A percentile compares a stretch with the other conserved stretches of the same genome.
Conservation (phyloP, 2,113 vertebrate species). For the Rhodinocichla rosea region DNA sequence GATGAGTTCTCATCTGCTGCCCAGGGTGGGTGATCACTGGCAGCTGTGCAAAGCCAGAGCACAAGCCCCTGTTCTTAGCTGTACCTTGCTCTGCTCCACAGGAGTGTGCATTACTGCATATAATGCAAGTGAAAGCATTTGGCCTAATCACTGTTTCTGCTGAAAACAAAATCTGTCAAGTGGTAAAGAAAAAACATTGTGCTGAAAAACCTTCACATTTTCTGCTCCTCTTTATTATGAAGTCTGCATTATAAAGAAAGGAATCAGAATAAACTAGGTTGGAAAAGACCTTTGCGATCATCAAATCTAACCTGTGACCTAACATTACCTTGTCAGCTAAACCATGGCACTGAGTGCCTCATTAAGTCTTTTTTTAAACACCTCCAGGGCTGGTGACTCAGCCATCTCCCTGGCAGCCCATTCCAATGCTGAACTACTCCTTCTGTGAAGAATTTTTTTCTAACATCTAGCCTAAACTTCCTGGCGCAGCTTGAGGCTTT, state of each 20-base stretch:
- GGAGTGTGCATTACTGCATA: background rate
- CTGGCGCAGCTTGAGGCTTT: background rate
- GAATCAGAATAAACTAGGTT: background rate
- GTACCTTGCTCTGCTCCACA: background rate
- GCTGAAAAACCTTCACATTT: background rate
- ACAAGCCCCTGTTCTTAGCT: background rate
- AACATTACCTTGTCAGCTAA: background rate
- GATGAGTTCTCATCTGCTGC: background rate
- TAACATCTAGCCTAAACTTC: background rate
- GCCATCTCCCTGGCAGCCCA: background rate
- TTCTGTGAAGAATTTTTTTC: background rate
- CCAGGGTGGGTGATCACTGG: background rate
- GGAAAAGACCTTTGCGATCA: background rate
- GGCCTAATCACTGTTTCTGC: background rate
- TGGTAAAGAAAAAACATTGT: background rate
- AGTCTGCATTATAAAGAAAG: background rate
- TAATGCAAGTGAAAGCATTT: background rate
- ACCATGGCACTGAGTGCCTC: background rate
- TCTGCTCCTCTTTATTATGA: background rate
- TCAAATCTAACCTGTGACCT: background rate
- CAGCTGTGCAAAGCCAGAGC: background rate
- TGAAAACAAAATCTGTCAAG: background rate
- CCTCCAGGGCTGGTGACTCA: background rate
- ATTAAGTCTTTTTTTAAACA: background rate
- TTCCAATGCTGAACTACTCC: background rate